A percentile compares a stretch with the other conserved stretches of the same genome.
phyloP scores from a whole-genome alignment of 2,113 vertebrate genomes.

The Protobothrops mucrosquamatus region DNA sequence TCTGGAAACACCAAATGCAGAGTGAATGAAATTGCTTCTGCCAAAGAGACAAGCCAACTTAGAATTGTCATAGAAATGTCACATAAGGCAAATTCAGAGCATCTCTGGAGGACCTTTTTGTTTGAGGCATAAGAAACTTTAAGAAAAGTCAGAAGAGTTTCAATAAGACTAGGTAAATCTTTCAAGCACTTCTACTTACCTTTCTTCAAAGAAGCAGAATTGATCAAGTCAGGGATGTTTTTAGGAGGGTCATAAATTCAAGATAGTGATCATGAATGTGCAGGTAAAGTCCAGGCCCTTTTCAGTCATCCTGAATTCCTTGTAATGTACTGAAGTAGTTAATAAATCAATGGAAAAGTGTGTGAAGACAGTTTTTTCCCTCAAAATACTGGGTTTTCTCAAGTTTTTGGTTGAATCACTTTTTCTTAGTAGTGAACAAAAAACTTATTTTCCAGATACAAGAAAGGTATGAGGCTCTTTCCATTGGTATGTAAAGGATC shows the following conservation, averaged over 20 bases:
- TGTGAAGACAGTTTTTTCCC: background rate
- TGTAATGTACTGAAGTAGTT: background rate
- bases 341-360: background rate
- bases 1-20: background rate
- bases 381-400: background rate
- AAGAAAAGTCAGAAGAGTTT: background rate
- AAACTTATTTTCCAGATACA: background rate
- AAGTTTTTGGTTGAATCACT: background rate
- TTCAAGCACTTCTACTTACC: background rate
- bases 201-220: background rate
- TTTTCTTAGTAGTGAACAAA: background rate
- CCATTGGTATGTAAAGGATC: background rate
- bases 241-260: background rate
- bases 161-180: background rate
- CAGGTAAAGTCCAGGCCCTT: background rate
- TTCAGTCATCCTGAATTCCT: background rate
- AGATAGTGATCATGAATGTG: background rate
- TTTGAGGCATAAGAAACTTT: background rate
- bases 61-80: background rate
- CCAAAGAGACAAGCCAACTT: background rate
- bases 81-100: background rate
- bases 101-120: background rate
- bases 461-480: background rate
- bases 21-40: background rate
- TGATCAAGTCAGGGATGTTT: background rate